These are phyloP conservation scores for Coranthus polyacanthus DNA, from an alignment of 2,797 vertebrate genomes.

Conservation along the genomic window DNA sequence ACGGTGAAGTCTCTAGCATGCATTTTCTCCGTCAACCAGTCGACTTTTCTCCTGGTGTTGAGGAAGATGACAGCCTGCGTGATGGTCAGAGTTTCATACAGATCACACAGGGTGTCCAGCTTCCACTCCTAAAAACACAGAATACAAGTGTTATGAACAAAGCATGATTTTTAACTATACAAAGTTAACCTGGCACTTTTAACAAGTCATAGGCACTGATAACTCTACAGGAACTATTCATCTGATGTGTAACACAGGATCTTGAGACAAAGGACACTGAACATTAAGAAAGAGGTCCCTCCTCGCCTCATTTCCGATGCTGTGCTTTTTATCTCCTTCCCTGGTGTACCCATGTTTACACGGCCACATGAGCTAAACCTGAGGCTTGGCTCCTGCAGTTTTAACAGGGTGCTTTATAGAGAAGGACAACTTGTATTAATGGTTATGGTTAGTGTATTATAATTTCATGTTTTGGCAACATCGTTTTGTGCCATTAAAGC, in stretches of 20 bases:
- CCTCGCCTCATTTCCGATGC: slow-evolving; percentile 83
- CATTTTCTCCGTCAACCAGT: slow-evolving; percentile 99
- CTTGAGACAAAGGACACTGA: slow-evolving; percentile 89
- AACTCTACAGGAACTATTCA: background rate
- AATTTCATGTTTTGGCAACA: too few relatives aligned
- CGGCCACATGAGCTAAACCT: slow-evolving; percentile 85
- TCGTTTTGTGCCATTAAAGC: too few relatives aligned
- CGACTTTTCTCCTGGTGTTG: slow-evolving; percentile 98
- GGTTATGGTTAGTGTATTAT: too few relatives aligned
- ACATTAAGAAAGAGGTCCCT: slow-evolving; percentile 99
- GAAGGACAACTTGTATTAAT: slow-evolving; percentile 82
- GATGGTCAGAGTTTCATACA: slow-evolving; percentile 98
- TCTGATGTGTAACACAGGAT: slow-evolving; percentile 86
- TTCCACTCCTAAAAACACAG: slow-evolving; percentile 92
- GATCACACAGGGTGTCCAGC: slow-evolving; percentile 96
- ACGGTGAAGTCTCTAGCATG: slow-evolving; percentile 97
- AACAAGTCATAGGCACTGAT: background rate
- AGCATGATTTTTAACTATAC: background rate
- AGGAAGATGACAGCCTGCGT: slow-evolving; percentile 99
- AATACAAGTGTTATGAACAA: background rate
- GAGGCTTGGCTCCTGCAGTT: slow-evolving; percentile 84
- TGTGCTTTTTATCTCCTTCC: slow-evolving; percentile 89
- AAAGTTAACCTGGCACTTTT: background rate
- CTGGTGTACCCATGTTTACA: slow-evolving; percentile 92
- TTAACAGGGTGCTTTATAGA: slow-evolving; percentile 94